A percentile compares a stretch with the other conserved stretches of the same genome.
phyloP scores from a whole-genome alignment of 2,888 invertebrate species.

The Agriopis aurantiaria region DNA sequence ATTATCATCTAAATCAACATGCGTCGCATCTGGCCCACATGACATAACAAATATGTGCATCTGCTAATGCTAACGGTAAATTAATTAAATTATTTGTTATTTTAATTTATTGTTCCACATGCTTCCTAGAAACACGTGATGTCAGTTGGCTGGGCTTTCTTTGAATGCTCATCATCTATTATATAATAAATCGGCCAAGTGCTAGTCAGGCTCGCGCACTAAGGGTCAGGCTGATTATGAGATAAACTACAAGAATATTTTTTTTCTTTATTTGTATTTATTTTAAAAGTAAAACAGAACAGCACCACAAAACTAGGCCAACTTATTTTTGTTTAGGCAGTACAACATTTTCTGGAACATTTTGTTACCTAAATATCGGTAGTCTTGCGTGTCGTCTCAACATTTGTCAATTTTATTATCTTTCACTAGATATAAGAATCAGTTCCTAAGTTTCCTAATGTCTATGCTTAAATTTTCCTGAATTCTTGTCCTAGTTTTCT shows the following conservation, averaged over 20 bases:
- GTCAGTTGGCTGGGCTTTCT: constrained; percentile 17
- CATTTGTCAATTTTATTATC: constrained; percentile 7
- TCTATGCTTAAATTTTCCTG: too few species aligned
- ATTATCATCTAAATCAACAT: constrained; percentile 9
- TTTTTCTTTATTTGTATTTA: too few species aligned
- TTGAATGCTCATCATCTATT: not conserved
- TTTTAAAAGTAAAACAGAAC: not conserved
- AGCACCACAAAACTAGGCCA: not conserved
- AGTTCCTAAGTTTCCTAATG: too few species aligned
- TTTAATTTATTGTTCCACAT: constrained; percentile 12
- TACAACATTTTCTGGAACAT: constrained; percentile 5
- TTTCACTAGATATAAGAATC: too few species aligned
- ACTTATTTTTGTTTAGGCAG: not conserved
- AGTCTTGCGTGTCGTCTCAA: constrained; percentile 8
- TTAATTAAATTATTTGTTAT: constrained; percentile 12
- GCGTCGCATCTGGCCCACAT: constrained; percentile 23
- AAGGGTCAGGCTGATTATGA: too few species aligned
- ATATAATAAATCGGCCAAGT: too few species aligned
- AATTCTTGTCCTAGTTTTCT: not conserved
- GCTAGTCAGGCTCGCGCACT: too few species aligned
- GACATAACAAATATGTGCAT: constrained; percentile 22
- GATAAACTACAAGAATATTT: too few species aligned
- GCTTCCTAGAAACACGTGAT: constrained; percentile 12
- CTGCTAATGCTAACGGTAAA: constrained; percentile 10
- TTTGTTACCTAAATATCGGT: not conserved